Evolutionary conservation across 2,888 invertebrate genomes (phyloP).

Genomic region (Eupithecia tripunctaria): DNA sequence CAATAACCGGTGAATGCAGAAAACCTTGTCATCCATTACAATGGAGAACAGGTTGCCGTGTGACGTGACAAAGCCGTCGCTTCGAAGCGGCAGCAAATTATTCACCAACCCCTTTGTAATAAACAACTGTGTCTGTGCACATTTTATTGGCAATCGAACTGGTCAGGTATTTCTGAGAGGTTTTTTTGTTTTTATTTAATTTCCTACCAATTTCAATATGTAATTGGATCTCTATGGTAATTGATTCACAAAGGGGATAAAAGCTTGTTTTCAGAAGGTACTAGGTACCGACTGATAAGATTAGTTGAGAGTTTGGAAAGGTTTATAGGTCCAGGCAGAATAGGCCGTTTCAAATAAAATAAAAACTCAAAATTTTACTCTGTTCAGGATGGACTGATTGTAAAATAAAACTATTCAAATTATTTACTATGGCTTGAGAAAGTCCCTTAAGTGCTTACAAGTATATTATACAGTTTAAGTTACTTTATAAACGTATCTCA

Average conservation of each 20-base stretch:
- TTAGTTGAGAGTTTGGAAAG: background rate
- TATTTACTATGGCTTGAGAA: background rate
- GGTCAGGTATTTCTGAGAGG: slow-evolving; percentile 3
- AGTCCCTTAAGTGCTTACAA: background rate
- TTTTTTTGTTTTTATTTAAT: background rate
- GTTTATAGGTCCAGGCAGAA: background rate
- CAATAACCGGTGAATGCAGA: background rate
- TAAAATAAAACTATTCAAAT: background rate
- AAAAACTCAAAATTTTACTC: background rate
- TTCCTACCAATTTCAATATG: background rate
- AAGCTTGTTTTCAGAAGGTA: background rate
- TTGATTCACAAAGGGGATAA: background rate
- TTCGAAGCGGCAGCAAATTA: slow-evolving; percentile 47
- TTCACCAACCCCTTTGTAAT: slow-evolving; percentile 49
- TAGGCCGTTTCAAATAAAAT: background rate
- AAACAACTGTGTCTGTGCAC: slow-evolving; percentile 42
- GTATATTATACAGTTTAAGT: no score
- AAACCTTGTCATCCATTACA: slow-evolving; percentile 1
- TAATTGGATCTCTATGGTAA: background rate
- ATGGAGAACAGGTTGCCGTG: background rate
- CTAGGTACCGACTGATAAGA: background rate
- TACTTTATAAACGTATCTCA: no score
- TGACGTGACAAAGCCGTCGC: background rate
- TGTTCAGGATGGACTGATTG: background rate
- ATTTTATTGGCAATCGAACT: slow-evolving; percentile 41